phyloP scores from a whole-genome alignment of 2,888 invertebrate genomes.

The Anaspis maculata region DNA sequence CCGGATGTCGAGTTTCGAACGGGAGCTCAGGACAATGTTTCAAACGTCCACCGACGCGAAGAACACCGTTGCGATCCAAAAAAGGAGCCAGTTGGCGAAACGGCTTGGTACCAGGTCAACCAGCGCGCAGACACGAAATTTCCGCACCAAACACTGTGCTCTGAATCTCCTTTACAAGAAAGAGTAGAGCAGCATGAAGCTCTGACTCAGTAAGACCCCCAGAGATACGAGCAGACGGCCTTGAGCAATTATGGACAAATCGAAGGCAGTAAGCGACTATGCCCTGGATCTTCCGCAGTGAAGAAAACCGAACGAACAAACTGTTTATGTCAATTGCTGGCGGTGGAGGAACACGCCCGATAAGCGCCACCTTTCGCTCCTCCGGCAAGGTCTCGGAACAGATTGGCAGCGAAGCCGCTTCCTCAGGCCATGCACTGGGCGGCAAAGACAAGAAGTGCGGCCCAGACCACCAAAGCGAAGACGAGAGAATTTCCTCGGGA shows the following conservation, averaged over 20 bases:
- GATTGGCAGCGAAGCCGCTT: neutral
- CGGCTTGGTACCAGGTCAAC: neutral
- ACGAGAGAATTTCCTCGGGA: slow-evolving; percentile 4
- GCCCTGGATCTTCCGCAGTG: neutral
- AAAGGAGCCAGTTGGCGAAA: too few species aligned
- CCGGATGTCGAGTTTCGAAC: neutral
- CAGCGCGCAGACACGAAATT: neutral
- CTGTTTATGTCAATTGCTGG: neutral
- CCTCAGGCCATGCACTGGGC: neutral
- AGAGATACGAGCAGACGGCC: neutral
- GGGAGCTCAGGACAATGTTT: neutral
- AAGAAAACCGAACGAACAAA: neutral
- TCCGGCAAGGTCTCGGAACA: neutral
- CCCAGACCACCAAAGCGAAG: slow-evolving; percentile 6
- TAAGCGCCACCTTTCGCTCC: neutral
- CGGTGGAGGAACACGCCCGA: neutral
- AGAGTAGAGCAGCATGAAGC: too few species aligned
- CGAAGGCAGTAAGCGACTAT: too few species aligned
- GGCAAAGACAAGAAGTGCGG: neutral
- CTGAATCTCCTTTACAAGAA: too few species aligned
- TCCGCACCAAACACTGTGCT: too few species aligned
- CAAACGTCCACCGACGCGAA: too few species aligned
- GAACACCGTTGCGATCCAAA: too few species aligned
- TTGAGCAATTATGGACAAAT: too few species aligned
- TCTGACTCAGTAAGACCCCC: too few species aligned